phyloP scores from a whole-genome alignment of 2,797 vertebrate genomes.

The Thripadectes ignobilis region DNA sequence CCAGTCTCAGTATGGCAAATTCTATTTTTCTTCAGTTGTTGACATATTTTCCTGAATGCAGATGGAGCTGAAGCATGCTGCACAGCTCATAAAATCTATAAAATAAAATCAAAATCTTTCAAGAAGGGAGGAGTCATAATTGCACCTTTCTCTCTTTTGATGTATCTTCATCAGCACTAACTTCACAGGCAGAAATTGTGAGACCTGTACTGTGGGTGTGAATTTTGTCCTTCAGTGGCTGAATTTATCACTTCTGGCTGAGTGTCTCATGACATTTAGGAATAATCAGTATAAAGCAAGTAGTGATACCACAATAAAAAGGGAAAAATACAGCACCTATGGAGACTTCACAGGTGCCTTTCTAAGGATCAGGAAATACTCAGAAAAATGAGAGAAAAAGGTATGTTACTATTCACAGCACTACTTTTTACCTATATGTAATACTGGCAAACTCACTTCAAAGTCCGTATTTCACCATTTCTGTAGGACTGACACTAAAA shows the following conservation, averaged over 20 bases:
- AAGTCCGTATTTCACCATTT: neutral
- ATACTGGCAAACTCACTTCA: neutral
- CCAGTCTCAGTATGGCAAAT: neutral
- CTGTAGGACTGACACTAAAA: neutral
- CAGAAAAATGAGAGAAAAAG: neutral
- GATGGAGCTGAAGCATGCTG: neutral
- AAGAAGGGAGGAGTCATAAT: neutral
- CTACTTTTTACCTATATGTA: neutral
- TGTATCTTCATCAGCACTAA: neutral
- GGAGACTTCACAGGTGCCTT: neutral
- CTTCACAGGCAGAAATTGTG: neutral
- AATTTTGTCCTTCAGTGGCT: neutral
- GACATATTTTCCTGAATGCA: neutral
- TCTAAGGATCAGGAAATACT: neutral
- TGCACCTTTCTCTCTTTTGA: neutral
- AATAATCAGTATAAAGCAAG: neutral
- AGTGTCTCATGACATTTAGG: neutral
- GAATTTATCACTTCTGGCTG: neutral
- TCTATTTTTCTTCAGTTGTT: neutral
- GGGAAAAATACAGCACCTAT: neutral
- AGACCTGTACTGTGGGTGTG: neutral
- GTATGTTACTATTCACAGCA: neutral
- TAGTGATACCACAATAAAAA: neutral
- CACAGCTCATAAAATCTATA: neutral
- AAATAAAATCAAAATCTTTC: neutral